phyloP scores from a whole-genome alignment of 2,888 invertebrate species.

The Torymus aiolomorphi region DNA sequence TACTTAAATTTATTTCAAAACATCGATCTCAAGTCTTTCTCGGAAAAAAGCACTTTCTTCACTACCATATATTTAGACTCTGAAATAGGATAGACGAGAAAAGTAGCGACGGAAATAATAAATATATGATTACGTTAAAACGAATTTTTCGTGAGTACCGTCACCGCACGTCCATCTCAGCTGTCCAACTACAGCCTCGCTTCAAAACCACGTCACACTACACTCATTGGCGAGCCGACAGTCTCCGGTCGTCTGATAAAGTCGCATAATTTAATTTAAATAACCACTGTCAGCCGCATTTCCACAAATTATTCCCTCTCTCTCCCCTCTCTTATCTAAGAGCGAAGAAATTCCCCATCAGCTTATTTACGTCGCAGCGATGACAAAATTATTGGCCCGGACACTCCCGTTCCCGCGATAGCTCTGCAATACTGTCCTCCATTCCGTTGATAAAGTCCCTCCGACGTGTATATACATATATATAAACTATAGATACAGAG shows the following conservation, averaged over 20 bases:
- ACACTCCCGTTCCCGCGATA: conserved; percentile 39
- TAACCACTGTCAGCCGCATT: conserved; percentile 17
- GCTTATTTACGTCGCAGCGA: conserved; percentile 41
- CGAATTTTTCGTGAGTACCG: not conserved
- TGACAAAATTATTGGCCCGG: conserved; percentile 52
- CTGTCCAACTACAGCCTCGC: not conserved
- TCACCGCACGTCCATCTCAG: conserved; percentile 1
- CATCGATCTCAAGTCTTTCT: too few relatives aligned
- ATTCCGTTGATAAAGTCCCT: conserved; percentile 39
- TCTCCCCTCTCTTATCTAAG: not conserved
- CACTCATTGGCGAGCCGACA: not conserved
- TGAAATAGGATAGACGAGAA: too few relatives aligned
- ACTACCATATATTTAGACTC: too few relatives aligned
- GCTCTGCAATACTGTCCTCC: conserved; percentile 33
- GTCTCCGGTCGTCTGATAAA: conserved; percentile 23
- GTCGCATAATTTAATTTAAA: conserved; percentile 42
- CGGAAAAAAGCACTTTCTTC: too few relatives aligned
- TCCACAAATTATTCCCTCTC: conserved; percentile 35
- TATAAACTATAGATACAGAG: not conserved
- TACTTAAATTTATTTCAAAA: too few relatives aligned
- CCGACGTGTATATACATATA: not conserved
- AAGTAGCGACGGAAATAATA: too few relatives aligned
- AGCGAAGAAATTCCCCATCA: conserved; percentile 14
- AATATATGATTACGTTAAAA: not conserved
- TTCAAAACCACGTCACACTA: conserved; percentile 10